Conservation (phyloP, 2,888 invertebrate species). For the Acholoe squamosa region DNA sequence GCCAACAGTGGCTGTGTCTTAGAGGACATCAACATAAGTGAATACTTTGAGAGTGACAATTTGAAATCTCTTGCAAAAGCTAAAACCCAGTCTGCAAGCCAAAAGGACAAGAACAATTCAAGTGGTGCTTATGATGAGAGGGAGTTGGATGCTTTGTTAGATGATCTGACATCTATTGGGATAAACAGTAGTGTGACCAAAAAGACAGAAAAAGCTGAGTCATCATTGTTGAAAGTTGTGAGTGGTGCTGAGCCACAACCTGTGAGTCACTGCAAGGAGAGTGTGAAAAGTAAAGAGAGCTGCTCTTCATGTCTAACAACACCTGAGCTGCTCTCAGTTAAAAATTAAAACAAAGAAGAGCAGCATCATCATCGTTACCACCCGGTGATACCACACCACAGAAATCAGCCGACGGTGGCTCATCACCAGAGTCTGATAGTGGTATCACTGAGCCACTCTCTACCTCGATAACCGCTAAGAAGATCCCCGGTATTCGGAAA, state of each 20-base stretch:
- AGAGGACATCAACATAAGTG: conserved; percentile 59
- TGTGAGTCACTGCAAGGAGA: neutral
- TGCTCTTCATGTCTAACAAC: neutral
- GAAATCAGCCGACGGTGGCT: neutral
- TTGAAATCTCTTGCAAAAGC: neutral
- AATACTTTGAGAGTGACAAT: conserved; percentile 61
- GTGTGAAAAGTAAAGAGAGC: neutral
- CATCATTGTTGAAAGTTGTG: neutral
- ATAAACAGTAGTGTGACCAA: neutral
- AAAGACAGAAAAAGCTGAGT: neutral
- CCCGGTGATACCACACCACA: neutral
- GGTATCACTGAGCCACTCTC: neutral
- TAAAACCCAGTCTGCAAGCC: no score
- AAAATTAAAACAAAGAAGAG: neutral
- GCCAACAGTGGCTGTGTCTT: conserved; percentile 77
- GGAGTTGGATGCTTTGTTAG: conserved; percentile 48
- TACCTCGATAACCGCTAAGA: conserved; percentile 52
- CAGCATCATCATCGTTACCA: neutral
- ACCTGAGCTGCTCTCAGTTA: neutral
- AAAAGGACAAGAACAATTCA: neutral
- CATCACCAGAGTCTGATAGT: conserved; percentile 43
- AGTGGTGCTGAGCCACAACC: neutral
- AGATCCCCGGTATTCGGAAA: conserved; percentile 76
- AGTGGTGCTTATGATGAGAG: conserved; percentile 20
- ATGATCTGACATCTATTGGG: conserved; percentile 39